Conservation (phyloP, 2,113 vertebrate species). For the Trogon melanurus region DNA sequence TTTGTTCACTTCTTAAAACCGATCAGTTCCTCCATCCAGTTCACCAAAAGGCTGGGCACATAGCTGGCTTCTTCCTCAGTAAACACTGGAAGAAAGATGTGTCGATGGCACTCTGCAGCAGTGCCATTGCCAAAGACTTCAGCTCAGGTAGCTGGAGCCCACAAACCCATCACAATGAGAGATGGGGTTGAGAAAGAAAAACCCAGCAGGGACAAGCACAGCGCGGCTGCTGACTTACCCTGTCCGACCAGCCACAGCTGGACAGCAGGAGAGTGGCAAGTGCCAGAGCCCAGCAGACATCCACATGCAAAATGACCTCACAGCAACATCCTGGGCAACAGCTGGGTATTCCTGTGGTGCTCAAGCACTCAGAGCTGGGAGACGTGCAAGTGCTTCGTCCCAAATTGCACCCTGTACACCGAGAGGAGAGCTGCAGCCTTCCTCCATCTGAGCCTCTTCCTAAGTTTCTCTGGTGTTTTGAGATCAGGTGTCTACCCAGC, state of each 20-base stretch:
- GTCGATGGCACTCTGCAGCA: not conserved
- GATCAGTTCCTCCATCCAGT: not conserved
- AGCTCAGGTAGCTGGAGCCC: not conserved
- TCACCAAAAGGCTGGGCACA: not conserved
- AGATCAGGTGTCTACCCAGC: not conserved
- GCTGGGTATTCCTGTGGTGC: rapidly evolving
- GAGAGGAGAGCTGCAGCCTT: not conserved
- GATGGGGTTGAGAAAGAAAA: rapidly evolving
- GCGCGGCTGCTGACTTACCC: not conserved
- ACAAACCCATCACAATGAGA: not conserved
- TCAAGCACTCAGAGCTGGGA: not conserved
- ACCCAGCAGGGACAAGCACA: not conserved
- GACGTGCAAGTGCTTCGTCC: not conserved
- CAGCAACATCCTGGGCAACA: rapidly evolving
- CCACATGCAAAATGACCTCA: not conserved
- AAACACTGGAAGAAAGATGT: not conserved
- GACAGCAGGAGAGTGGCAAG: not conserved
- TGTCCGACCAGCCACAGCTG: not conserved
- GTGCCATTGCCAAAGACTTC: not conserved
- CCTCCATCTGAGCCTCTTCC: not conserved
- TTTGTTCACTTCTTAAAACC: not conserved
- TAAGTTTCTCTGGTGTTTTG: not conserved
- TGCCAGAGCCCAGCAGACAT: not conserved
- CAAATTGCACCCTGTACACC: rapidly evolving
- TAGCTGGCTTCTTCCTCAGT: not conserved